These are phyloP conservation scores for Caenorhabditis afra DNA, from an alignment of 2,888 invertebrate species.

Conservation along the genomic window DNA sequence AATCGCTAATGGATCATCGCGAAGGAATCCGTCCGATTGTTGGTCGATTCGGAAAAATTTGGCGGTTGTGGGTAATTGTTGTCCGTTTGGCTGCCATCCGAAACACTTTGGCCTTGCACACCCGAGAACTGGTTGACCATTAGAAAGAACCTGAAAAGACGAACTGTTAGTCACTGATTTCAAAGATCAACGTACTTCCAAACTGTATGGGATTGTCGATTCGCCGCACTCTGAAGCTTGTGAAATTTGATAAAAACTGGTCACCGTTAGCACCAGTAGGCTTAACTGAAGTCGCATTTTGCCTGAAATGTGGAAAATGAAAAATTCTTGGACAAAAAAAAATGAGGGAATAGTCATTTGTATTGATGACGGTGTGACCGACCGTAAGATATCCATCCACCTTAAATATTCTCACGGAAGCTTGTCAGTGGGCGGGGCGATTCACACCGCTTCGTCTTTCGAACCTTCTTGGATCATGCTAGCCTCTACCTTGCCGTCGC, in stretches of 20 bases:
- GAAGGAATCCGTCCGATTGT: constrained; percentile 67
- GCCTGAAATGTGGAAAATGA: constrained; percentile 4
- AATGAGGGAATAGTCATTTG: too few species aligned
- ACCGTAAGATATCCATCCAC: neutral
- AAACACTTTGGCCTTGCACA: constrained; percentile 79
- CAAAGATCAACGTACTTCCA: constrained; percentile 61
- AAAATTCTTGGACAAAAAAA: neutral
- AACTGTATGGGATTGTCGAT: constrained; percentile 70
- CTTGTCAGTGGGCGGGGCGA: constrained; percentile 32
- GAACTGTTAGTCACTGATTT: neutral
- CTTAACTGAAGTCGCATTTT: constrained; percentile 12
- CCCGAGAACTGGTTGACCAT: constrained; percentile 70
- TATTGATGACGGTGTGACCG: neutral
- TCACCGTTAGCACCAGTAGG: neutral
- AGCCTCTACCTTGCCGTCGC: constrained; percentile 45
- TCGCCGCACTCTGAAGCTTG: constrained; percentile 66
- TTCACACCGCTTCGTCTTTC: neutral
- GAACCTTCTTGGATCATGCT: constrained; percentile 43
- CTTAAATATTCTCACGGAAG: constrained; percentile 27
- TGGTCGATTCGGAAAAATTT: constrained; percentile 73
- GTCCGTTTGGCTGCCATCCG: constrained; percentile 72
- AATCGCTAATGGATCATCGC: constrained; percentile 59
- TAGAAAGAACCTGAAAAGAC: constrained; percentile 61
- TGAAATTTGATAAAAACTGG: neutral
- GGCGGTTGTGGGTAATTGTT: constrained; percentile 64